Conservation (phyloP, 92 coral and sea anemone species). For the Pocillopora meandrina region DNA sequence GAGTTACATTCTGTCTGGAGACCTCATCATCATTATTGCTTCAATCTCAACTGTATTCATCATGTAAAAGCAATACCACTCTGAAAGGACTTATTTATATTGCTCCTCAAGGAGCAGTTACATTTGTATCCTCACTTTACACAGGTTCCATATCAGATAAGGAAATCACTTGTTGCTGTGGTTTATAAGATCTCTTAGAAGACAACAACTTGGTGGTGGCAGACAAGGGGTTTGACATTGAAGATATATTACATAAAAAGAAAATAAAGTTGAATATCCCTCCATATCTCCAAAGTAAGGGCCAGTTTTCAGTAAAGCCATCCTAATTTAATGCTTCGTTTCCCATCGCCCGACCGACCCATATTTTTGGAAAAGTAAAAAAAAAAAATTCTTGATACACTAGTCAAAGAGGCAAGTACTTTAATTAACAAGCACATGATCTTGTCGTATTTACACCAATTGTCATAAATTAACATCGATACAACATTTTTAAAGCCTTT, state of each 20-base stretch:
- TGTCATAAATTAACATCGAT: too few relatives aligned
- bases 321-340: too few relatives aligned
- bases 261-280: conserved; percentile 54
- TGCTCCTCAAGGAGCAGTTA: conserved; percentile 51
- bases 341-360: too few relatives aligned
- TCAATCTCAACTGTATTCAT: conserved; percentile 1
- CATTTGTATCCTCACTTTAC: conserved; percentile 50
- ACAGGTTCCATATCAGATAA: conserved; percentile 50
- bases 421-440: too few relatives aligned
- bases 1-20: too few relatives aligned
- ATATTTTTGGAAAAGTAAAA: too few relatives aligned
- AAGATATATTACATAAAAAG: conserved; percentile 29
- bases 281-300: conserved; percentile 54
- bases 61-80: conserved; percentile 12
- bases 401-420: too few relatives aligned
- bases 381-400: too few relatives aligned
- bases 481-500: too few relatives aligned
- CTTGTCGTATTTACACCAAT: too few relatives aligned
- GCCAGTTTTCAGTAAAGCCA: conserved; percentile 31
- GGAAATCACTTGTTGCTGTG: conserved; percentile 43
- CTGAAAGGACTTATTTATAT: conserved; percentile 14
- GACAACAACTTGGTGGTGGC: conserved; percentile 43
- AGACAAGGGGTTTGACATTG: conserved; percentile 57
- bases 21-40: too few relatives aligned
- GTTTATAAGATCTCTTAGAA: conserved; percentile 42